phyloP scores from a whole-genome alignment of 2,888 invertebrate genomes.

The Liodrosophila aerea region DNA sequence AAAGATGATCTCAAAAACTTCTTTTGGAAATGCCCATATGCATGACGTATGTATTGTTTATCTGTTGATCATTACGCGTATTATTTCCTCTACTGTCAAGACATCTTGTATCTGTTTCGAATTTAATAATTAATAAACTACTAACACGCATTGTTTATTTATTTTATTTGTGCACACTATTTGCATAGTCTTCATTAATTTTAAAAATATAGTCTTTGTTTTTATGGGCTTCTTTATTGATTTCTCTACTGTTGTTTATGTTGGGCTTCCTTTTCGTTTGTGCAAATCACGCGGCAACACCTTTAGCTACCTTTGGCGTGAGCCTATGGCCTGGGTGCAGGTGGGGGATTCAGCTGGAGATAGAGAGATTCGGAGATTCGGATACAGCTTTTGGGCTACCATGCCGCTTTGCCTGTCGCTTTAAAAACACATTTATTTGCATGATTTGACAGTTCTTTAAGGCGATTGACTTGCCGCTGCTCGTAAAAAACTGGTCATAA shows the following conservation, averaged over 20 bases:
- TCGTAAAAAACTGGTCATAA: constrained; percentile 52
- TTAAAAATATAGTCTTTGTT: constrained; percentile 17
- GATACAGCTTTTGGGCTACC: constrained; percentile 23
- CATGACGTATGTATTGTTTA: too few species aligned
- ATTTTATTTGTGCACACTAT: constrained; percentile 25
- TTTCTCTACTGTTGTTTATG: constrained; percentile 9
- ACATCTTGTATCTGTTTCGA: constrained; percentile 13
- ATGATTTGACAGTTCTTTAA: constrained; percentile 75
- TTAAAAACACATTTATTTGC: constrained; percentile 72
- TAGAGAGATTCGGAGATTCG: constrained; percentile 11
- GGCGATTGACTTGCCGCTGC: constrained; percentile 61
- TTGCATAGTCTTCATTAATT: constrained; percentile 39
- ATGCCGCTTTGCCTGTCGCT: constrained; percentile 35
- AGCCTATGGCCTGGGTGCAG: background rate
- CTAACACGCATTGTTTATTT: constrained; percentile 27
- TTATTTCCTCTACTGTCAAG: constrained; percentile 1
- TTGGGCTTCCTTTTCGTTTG: constrained; percentile 25
- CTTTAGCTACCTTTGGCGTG: too few species aligned
- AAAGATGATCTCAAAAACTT: too few species aligned
- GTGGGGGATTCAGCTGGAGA: constrained; percentile 20
- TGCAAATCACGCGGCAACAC: constrained; percentile 42
- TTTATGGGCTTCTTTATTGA: constrained; percentile 4
- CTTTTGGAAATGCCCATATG: too few species aligned
- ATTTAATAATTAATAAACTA: constrained; percentile 35
- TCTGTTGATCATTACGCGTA: too few species aligned